These are phyloP conservation scores for Sitobion miscanthi DNA, from an alignment of 1,140 invertebrate species.

Conservation along the genomic window DNA sequence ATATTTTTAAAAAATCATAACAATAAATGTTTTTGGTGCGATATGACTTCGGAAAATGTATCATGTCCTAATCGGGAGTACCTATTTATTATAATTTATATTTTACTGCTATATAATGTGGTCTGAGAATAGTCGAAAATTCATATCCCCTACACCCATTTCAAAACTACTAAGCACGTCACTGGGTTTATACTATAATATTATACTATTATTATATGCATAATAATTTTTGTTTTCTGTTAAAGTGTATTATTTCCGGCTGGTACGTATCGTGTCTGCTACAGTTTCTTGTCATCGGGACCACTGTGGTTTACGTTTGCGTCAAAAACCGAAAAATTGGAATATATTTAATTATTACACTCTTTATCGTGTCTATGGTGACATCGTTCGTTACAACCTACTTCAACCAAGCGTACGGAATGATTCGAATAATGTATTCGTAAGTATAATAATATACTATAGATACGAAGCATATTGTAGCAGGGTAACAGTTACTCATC, in stretches of 20 bases:
- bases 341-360: neutral
- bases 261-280: constrained; percentile 91
- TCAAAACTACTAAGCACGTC: too few relatives aligned
- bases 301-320: constrained; percentile 75
- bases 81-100: too few relatives aligned
- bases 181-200: too few relatives aligned
- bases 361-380: neutral
- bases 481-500: neutral
- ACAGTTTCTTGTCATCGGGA: constrained; percentile 81
- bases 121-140: too few relatives aligned
- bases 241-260: constrained; percentile 86
- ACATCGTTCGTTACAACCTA: constrained; percentile 30
- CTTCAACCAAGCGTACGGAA: constrained; percentile 29
- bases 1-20: too few relatives aligned
- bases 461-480: neutral
- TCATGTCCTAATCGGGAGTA: too few relatives aligned
- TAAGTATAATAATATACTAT: constrained; percentile 5
- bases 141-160: too few relatives aligned
- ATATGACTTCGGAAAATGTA: too few relatives aligned
- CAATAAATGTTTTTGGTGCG: too few relatives aligned
- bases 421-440: constrained; percentile 45
- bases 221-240: neutral
- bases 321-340: constrained; percentile 36
- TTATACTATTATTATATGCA: too few relatives aligned
- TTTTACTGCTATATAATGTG: too few relatives aligned